phyloP scores from a whole-genome alignment of 2,888 invertebrate genomes.

The Torymus texanus region DNA sequence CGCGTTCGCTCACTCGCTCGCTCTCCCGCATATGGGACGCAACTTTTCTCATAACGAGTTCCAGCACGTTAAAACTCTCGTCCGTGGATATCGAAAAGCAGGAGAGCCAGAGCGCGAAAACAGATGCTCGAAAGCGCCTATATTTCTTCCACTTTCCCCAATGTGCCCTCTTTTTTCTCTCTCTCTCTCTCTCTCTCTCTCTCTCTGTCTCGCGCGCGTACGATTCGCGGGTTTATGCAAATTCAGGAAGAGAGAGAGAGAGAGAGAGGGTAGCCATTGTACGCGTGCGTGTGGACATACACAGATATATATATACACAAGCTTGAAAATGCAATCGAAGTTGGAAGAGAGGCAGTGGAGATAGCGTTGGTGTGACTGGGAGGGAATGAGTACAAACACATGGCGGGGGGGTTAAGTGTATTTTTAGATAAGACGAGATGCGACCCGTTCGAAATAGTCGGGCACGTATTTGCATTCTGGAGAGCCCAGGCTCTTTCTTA shows the following conservation, averaged over 20 bases:
- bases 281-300: neutral
- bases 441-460: neutral
- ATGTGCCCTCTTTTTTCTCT: neutral
- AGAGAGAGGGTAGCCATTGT: neutral
- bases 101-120: neutral
- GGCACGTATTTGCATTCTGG: neutral
- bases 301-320: neutral
- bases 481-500: neutral
- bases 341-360: neutral
- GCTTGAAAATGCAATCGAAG: slow-evolving; percentile 23
- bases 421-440: neutral
- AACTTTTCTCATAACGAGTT: slow-evolving; percentile 41
- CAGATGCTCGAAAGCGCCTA: neutral
- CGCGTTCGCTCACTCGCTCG: neutral
- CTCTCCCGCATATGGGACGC: neutral
- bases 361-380: neutral
- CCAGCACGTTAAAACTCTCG: neutral
- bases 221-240: too few relatives aligned
- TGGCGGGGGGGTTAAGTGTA: neutral
- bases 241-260: too few relatives aligned
- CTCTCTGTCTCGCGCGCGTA: too few relatives aligned
- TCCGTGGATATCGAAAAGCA: too few relatives aligned
- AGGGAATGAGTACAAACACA: slow-evolving; percentile 20
- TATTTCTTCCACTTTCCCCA: neutral
- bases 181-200: too few relatives aligned